A percentile compares a stretch with the other conserved stretches of the same genome.
phyloP scores from a whole-genome alignment of 2,797 vertebrate genomes.

The Nasua narica region DNA sequence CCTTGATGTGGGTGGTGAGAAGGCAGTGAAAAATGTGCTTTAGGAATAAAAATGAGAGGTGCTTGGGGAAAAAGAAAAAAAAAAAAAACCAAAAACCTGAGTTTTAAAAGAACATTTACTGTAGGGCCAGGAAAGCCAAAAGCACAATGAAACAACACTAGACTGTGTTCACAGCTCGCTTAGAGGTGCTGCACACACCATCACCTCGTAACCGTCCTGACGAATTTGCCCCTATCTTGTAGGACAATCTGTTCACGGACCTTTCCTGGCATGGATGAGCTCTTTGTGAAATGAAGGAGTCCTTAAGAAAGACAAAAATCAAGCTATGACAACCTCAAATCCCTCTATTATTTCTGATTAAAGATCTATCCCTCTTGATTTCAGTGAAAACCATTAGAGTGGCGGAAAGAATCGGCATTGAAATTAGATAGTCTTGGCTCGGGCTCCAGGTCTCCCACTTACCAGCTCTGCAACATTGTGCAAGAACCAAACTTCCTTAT shows the following conservation, averaged over 20 bases:
- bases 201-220: accelerated
- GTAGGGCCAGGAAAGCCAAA: neutral
- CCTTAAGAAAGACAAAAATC: neutral
- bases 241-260: neutral
- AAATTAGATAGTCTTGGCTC: neutral
- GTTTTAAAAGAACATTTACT: neutral
- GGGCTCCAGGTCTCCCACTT: neutral
- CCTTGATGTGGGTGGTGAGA: slow-evolving; percentile 51
- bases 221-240: neutral
- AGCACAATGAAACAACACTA: neutral
- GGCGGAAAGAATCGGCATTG: neutral
- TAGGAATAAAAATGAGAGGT: neutral
- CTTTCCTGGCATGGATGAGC: neutral
- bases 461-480: neutral
- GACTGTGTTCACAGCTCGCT: neutral
- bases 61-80: neutral
- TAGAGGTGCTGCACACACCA: accelerated
- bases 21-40: neutral
- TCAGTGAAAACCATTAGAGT: neutral
- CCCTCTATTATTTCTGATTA: neutral
- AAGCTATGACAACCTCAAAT: neutral
- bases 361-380: neutral
- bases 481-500: neutral
- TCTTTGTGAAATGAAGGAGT: neutral
- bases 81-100: neutral